These are phyloP conservation scores for Platycnemis pennipes DNA, from an alignment of 2,888 invertebrate species.

Conservation along the genomic window DNA sequence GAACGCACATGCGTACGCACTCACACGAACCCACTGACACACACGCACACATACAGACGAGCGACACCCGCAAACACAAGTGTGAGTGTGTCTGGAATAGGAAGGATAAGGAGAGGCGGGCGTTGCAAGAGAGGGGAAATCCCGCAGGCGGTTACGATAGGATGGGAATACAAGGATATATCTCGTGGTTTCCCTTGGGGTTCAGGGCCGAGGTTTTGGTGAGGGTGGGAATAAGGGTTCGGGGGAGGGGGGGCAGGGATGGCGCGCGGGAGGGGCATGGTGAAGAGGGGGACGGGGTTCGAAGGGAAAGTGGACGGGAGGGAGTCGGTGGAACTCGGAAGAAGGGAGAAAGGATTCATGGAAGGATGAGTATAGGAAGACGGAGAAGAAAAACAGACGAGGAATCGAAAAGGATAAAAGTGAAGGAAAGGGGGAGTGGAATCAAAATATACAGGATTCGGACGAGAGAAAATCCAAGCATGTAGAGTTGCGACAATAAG, in stretches of 20 bases:
- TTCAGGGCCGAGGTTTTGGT: slow-evolving; percentile 25
- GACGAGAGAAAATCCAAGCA: background rate
- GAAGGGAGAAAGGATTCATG: no score
- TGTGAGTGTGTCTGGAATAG: background rate
- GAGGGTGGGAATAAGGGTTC: background rate
- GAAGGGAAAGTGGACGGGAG: background rate
- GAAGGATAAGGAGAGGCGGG: background rate
- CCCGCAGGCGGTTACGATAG: slow-evolving; percentile 60
- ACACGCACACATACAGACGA: background rate
- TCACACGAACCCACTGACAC: background rate
- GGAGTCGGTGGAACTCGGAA: no score
- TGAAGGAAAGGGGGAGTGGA: background rate
- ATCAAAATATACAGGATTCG: background rate
- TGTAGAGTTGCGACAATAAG: no score
- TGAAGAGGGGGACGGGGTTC: background rate
- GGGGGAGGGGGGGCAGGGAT: background rate
- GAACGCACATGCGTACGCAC: background rate
- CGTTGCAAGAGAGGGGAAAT: background rate
- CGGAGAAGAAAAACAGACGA: no score
- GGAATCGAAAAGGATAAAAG: no score
- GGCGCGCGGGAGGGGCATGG: background rate
- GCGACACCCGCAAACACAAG: background rate
- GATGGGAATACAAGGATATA: slow-evolving; percentile 58
- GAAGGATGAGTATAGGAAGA: no score
- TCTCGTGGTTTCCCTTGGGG: slow-evolving; percentile 52